Evolutionary conservation across 2,888 invertebrate species (phyloP).

Genomic region (Platycnemis pennipes): DNA sequence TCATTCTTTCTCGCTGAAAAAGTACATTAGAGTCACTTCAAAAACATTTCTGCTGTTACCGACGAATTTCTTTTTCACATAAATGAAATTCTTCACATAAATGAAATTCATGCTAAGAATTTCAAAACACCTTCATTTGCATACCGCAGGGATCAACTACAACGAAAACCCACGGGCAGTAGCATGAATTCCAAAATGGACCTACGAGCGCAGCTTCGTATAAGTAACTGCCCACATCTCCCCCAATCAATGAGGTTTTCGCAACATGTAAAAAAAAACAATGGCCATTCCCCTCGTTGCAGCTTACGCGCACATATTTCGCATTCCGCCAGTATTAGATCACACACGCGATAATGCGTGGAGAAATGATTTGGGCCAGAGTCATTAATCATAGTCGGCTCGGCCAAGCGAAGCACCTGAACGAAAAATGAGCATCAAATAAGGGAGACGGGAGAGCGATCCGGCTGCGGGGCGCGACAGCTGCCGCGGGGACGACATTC

Average conservation of each 20-base stretch:
- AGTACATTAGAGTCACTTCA: too few species aligned
- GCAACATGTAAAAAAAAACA: neutral
- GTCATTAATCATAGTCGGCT: neutral
- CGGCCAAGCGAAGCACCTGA: neutral
- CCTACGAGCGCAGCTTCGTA: neutral
- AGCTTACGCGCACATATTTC: neutral
- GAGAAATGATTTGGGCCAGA: neutral
- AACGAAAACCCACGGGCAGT: neutral
- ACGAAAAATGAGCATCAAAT: neutral
- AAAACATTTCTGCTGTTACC: too few species aligned
- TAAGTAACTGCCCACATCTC: neutral
- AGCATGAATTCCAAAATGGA: neutral
- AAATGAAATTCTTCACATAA: too few species aligned
- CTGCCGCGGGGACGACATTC: neutral
- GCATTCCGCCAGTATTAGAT: neutral
- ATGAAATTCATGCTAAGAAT: too few species aligned
- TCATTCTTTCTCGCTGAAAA: too few species aligned
- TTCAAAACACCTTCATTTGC: neutral
- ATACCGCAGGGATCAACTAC: neutral
- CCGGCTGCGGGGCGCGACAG: neutral
- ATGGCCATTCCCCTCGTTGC: neutral
- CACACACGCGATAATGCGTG: neutral
- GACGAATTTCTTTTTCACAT: too few species aligned
- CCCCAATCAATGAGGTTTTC: neutral
- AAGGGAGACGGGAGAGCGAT: neutral